Evolutionary conservation across 92 coral and sea anemone genomes (phyloP).

Genomic region (Palythoa caribaeorum): DNA sequence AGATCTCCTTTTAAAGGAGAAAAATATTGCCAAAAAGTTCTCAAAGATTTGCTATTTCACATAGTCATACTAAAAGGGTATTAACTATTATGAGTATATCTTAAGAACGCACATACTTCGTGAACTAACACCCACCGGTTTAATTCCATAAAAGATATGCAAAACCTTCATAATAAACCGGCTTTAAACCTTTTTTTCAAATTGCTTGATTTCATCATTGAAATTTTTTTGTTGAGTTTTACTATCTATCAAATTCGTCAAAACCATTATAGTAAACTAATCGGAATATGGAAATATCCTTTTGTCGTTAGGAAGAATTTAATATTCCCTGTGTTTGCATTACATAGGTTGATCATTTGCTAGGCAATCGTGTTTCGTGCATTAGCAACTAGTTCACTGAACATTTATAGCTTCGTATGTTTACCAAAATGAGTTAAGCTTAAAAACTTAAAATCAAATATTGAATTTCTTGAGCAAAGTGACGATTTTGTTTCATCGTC

Average conservation of each 20-base stretch:
- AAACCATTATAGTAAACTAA: background rate
- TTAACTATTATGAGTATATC: background rate
- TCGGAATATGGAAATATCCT: background rate
- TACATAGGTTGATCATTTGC: background rate
- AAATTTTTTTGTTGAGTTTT: background rate
- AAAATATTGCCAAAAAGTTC: background rate
- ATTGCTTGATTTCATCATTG: background rate
- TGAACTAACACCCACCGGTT: too few species aligned
- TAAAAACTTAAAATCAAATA: background rate
- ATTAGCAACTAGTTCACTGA: background rate
- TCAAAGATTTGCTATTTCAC: background rate
- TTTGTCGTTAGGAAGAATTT: background rate
- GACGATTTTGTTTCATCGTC: background rate
- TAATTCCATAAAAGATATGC: too few species aligned
- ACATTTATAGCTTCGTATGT: background rate
- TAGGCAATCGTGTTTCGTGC: background rate
- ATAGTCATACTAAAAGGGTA: background rate
- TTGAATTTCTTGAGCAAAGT: background rate
- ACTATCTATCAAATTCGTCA: background rate
- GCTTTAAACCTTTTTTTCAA: background rate
- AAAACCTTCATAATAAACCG: background rate
- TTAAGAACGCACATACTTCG: background rate
- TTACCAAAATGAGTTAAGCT: conserved; percentile 1
- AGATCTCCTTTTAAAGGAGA: background rate
- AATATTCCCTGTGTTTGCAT: background rate